Evolutionary conservation across 2,113 vertebrate genomes (phyloP), one percentile per base, ranked within the genome.

Genomic region (Neolamprologus brichardi): DNA sequence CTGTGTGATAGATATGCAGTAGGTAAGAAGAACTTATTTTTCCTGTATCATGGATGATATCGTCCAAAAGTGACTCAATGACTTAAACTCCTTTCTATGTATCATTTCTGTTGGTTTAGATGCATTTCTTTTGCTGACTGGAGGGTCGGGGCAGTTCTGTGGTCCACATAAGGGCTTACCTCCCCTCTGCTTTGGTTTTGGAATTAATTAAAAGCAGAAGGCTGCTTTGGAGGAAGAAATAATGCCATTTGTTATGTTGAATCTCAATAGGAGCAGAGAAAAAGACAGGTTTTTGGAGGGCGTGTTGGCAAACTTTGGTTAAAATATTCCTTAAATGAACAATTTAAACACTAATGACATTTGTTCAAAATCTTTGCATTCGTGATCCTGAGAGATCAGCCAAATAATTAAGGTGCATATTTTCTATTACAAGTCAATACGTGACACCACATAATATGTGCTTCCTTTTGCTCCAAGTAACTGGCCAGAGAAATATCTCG

Each of bases 331-430:
- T 52, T 58, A 81, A 87, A 87, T 84, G 78, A 86, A 81, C 44
- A 77, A 87, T 84, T 75, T 85, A 88, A 91, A 87, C 20, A 51
- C 28, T 7, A 62, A 82, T 83, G 87, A 83, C 89, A 91, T 56
- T 49, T 85, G 8, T 70, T 86, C 67, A 82, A 77, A 56, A 67
- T 82, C 34, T 64, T 86, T 83, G 4, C 70, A 78, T 58, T 25
- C 0, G 2, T 70, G 85, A 89, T 79, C 79, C 39, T 34, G 18
- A 88, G 46, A 81, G 89, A 52, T 11, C 32, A 84, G 87, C 85
- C 67, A 79, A 82, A 84, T 20, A 82, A 39, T 79, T 72, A 37
- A 34, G 62, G 64, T 72, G 52, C 18, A 87, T 80, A 83, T 62
- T 90, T 84, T 67, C 46, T 88, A 82, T 88, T 85, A 87, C 46